phyloP scores from a whole-genome alignment of 1,140 invertebrate genomes.

The Glossosoma conforme region DNA sequence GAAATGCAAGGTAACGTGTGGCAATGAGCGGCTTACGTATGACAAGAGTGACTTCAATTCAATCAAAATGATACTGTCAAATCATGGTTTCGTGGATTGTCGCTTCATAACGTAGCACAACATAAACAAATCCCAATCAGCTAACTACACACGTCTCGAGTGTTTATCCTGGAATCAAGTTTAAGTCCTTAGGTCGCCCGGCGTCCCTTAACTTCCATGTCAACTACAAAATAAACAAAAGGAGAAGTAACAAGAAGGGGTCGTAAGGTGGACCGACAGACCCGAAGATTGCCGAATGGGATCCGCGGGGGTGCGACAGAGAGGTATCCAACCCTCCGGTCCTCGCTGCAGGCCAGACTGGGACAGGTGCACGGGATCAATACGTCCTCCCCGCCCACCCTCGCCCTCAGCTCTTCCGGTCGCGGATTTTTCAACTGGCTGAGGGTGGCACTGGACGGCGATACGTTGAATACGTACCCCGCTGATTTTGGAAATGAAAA shows the following conservation, averaged over 20 bases:
- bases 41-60: too few species aligned
- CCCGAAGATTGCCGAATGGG: slow-evolving; percentile 29
- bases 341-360: slow-evolving; percentile 4
- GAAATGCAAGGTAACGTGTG: too few species aligned
- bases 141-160: slow-evolving; percentile 13
- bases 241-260: slow-evolving; percentile 10
- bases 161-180: slow-evolving; percentile 29
- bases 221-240: slow-evolving; percentile 33
- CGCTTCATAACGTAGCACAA: slow-evolving; percentile 2
- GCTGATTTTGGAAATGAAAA: slow-evolving; percentile 20
- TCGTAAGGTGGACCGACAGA: slow-evolving; percentile 4
- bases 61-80: too few species aligned
- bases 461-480: slow-evolving; percentile 17
- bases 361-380: slow-evolving; percentile 25
- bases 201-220: slow-evolving; percentile 28
- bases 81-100: too few species aligned
- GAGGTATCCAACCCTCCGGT: background rate
- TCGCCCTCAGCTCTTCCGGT: slow-evolving; percentile 23
- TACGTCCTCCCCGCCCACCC: slow-evolving; percentile 21
- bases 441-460: background rate
- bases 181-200: slow-evolving; percentile 10
- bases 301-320: slow-evolving; percentile 20
- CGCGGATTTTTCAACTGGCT: slow-evolving; percentile 26
- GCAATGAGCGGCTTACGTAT: too few species aligned
- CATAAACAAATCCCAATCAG: slow-evolving; percentile 7